Base-by-base conservation (phyloP, 2,797 vertebrate species). In the Coilia nasus region DNA sequence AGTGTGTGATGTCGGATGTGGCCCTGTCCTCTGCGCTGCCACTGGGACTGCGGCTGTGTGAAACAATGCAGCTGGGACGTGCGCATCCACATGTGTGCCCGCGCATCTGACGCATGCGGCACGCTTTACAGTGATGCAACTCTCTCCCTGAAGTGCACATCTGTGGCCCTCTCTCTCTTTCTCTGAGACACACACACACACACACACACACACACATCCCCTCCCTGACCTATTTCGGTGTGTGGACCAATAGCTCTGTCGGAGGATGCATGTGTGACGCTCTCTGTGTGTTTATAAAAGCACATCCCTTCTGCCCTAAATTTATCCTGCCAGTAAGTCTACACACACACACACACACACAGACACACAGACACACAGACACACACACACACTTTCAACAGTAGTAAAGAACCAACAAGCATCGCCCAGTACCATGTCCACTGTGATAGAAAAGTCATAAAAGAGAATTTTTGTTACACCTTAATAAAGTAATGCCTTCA, bases 271-370 rank as follows among this genome's bases (percentile, higher is more conserved):
- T 84, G 60, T 83, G 83, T 82, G 85, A 82, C 82, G 85, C 35
- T 28, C 82, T 86, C 82, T 86, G 85, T 83, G 82, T 93, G 92
- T 93, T 92, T 94, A 91, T 89, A 93, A 91, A 92, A 90, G 90
- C 85, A 89, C 91, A 92, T 93, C 91, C 92, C 91, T 83, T 91
- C 71, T 71, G 86, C 86, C 91, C 89, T 56, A 81, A 21, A 59
- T 83, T 35, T 41, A 83, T 54, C 71, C 47, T 57, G 7, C 14
- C 50, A 84, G 67, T 80, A n/a, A 23, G 23, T 15, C 81, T 6
- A 54, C 50, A 54, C 50, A 54, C 50, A 54, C 50, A 91, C 89
- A 82, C 90, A 87, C 90, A 14, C 50, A 14, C 50, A 14, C 50
- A 54, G 2, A 54, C 50, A 54, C 50, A 54, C 46, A 47, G 4